Percentiles rank a stretch among this genome's conserved stretches.
phyloP scores from a whole-genome alignment of 2,888 invertebrate genomes.

The Eumacrocentrus americanus region DNA sequence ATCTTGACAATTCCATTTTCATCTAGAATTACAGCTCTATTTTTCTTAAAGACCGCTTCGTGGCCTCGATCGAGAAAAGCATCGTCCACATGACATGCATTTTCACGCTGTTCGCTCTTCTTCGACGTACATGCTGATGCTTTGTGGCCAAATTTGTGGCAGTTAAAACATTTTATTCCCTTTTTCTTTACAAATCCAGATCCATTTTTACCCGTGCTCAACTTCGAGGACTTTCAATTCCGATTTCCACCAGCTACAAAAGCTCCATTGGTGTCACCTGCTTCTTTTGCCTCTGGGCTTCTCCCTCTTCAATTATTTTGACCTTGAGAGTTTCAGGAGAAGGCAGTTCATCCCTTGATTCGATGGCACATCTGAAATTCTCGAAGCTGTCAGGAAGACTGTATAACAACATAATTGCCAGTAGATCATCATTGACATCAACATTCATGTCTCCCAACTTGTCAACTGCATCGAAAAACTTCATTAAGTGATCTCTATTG shows the following conservation, averaged over 20 bases:
- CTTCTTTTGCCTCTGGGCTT: not conserved
- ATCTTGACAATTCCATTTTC: too few relatives aligned
- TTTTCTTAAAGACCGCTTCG: not conserved
- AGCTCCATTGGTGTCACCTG: too few relatives aligned
- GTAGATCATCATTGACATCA: not conserved
- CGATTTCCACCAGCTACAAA: not conserved
- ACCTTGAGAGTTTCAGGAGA: not conserved
- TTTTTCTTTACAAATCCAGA: too few relatives aligned
- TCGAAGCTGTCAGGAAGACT: not conserved
- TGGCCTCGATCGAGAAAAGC: not conserved
- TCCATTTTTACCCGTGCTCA: not conserved
- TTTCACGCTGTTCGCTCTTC: too few relatives aligned
- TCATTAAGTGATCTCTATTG: not conserved
- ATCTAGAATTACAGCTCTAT: slow-evolving; percentile 15
- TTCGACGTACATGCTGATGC: too few relatives aligned
- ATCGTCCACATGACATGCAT: too few relatives aligned
- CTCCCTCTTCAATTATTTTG: not conserved
- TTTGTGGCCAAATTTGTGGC: too few relatives aligned
- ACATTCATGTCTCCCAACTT: not conserved
- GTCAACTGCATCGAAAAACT: not conserved
- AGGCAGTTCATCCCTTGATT: not conserved
- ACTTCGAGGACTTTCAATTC: not conserved
- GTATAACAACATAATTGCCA: not conserved
- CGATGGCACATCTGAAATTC: too few relatives aligned
- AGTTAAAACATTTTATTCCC: too few relatives aligned